phyloP scores from a whole-genome alignment of 2,113 vertebrate species.

The Chamaea fasciata region DNA sequence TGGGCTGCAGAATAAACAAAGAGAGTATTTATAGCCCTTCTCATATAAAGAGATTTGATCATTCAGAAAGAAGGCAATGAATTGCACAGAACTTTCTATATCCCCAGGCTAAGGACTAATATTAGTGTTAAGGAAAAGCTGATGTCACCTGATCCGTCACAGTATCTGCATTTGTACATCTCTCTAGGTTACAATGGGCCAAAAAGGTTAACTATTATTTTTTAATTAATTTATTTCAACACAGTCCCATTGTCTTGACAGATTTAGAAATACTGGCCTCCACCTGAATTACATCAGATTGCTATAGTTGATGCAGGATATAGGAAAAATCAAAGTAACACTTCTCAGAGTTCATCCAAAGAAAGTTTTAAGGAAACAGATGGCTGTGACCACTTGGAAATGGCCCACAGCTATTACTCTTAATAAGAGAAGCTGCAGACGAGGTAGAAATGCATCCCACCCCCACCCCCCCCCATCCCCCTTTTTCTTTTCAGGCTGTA shows the following conservation, averaged over 20 bases:
- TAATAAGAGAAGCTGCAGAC: background rate
- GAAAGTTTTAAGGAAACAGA: slow-evolving; percentile 2
- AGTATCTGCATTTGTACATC: background rate
- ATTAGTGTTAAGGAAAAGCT: slow-evolving; percentile 20
- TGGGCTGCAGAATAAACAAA: slow-evolving; percentile 48
- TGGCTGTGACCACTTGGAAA: background rate
- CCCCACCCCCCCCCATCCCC: too few relatives aligned
- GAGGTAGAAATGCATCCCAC: background rate
- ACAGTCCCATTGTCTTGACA: background rate
- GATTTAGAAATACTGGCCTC: slow-evolving; percentile 28
- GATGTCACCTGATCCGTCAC: slow-evolving; percentile 24
- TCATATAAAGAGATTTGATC: slow-evolving; percentile 16
- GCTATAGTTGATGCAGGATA: background rate
- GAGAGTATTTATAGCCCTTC: slow-evolving; percentile 24
- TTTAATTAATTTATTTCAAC: slow-evolving; percentile 16
- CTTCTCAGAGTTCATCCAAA: background rate
- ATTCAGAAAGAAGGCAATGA: slow-evolving; percentile 2
- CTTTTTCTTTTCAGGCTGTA: background rate
- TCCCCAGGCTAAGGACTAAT: slow-evolving; percentile 1
- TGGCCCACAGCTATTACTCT: background rate
- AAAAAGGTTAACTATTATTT: background rate
- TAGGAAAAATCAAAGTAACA: background rate
- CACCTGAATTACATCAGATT: slow-evolving; percentile 24
- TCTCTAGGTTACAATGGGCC: background rate
- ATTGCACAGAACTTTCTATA: background rate